Conservation (phyloP, 1,140 invertebrate species). For the Nasonia vitripennis region DNA sequence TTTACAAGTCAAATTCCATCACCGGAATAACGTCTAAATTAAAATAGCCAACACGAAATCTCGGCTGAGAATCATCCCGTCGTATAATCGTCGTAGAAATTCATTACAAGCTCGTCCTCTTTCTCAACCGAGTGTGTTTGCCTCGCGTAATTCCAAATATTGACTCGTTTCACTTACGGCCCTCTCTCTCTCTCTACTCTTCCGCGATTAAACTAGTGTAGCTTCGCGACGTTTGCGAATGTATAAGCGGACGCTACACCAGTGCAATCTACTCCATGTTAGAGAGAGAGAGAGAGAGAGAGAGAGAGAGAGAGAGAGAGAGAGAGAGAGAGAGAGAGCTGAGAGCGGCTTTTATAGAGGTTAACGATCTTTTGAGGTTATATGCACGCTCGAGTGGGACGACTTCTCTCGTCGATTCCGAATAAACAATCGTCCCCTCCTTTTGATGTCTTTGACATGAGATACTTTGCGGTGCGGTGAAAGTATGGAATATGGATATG, state of each 20-base stretch:
- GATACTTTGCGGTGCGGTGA: background rate
- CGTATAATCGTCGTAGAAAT: background rate
- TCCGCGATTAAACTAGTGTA: background rate
- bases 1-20: too few relatives aligned
- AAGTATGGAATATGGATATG: background rate
- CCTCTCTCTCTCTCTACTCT: background rate
- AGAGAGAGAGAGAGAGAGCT: too few relatives aligned
- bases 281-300: too few relatives aligned
- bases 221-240: background rate
- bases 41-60: background rate
- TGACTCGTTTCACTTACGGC: conserved; percentile 33
- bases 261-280: background rate
- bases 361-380: conserved; percentile 30
- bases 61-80: too few relatives aligned
- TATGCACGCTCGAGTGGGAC: background rate
- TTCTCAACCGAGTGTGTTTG: background rate
- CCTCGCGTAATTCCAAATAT: conserved; percentile 31
- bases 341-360: background rate
- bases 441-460: too few relatives aligned
- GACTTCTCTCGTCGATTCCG: background rate
- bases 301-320: too few relatives aligned
- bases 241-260: conserved; percentile 7
- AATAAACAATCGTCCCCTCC: too few relatives aligned
- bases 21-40: background rate
- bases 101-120: background rate